These are phyloP conservation scores for Goniozus legneri DNA, from an alignment of 1,140 invertebrate species.

Conservation along the genomic window DNA sequence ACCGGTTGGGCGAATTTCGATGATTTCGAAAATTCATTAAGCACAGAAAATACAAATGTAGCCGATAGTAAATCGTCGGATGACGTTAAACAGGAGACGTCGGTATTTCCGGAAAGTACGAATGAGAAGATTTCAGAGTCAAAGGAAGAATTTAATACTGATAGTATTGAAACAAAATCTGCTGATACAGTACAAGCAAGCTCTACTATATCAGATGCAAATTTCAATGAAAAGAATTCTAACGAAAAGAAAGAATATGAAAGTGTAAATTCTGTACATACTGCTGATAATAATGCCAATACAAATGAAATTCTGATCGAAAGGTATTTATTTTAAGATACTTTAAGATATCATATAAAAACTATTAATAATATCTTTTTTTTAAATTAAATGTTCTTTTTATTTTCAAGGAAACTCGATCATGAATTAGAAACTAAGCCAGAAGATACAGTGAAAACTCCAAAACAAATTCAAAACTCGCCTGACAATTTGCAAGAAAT, in stretches of 20 bases:
- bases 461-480: constrained; percentile 7
- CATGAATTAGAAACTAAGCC: no score
- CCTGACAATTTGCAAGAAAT: constrained; percentile 2
- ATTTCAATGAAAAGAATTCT: constrained; percentile 10
- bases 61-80: constrained; percentile 19
- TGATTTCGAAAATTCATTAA: constrained; percentile 36
- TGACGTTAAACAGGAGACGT: constrained; percentile 10
- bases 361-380: not conserved
- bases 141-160: no score
- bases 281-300: constrained; percentile 27
- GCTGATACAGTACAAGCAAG: no score
- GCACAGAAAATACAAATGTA: constrained; percentile 17
- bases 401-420: no score
- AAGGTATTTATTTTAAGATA: constrained; percentile 29
- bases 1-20: constrained; percentile 50
- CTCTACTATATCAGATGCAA: no score
- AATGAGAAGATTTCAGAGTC: constrained; percentile 8
- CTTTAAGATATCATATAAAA: constrained; percentile 13
- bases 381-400: no score
- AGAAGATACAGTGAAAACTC: not conserved
- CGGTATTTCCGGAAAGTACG: not conserved
- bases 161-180: no score
- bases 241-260: constrained; percentile 13
- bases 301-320: constrained; percentile 16
- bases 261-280: constrained; percentile 20